Evolutionary conservation across 2,113 vertebrate genomes (phyloP), one percentile per base, ranked within the genome.

Genomic region (Nothobranchius kuhntae): DNA sequence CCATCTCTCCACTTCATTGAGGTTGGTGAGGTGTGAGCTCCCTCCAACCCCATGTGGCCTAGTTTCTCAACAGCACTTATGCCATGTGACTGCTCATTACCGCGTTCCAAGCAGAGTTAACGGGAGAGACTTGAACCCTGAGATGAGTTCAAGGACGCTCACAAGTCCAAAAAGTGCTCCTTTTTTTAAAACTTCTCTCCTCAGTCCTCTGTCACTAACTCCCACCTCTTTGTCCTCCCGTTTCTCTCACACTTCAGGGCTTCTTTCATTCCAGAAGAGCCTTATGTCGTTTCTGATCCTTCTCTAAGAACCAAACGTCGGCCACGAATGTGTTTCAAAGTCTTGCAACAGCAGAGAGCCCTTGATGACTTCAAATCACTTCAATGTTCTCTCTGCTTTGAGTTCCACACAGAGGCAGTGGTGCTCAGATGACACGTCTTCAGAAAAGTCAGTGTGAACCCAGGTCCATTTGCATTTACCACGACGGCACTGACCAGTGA

Each of bases 61-160:
- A 88, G 55, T 89, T 92, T 82, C 73, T 75, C 68, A 71, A 71
- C 65, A 84, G 60, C 71, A 54, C 80, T 91, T 72, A 83, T 77
- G 71, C 52, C 47, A 75, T 78, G 59, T 85, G 83, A 84, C 79
- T 84, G 75, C 75, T 90, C 83, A 89, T 91, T 91, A 91, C 65
- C 59, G 40, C 51, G 13, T 73, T 80, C 81, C 54, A 73, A 80
- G 73, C 76, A 46, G 10, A 77, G 75, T 65, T 69, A 86, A 82
- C 71, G 55, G 75, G 53, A 68, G 63, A 61, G 69, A 88, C 82
- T 85, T 84, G 78, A 85, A 80, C 84, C 70, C 46, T 50, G 54
- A 78, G 65, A 79, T 2, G 60, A 87, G 89, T 79, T 91, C 88
- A 89, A 89, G 84, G 84, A 81, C 76, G 71, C 87, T 82, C 52